phyloP scores from a whole-genome alignment of 2,797 vertebrate genomes.

The Melanotaenia boesemani region DNA sequence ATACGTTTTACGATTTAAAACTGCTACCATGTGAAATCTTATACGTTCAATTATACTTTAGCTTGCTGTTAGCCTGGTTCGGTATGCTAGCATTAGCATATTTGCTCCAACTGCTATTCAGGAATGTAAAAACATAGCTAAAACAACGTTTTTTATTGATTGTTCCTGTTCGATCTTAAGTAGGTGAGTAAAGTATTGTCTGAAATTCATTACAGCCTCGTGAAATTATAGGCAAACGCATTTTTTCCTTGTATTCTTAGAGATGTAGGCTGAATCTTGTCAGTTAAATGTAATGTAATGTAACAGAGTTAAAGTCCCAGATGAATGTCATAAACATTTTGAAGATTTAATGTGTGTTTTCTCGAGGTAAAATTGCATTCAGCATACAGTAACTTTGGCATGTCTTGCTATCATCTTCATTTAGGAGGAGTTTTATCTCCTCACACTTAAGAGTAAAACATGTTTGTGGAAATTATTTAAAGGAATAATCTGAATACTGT shows the following conservation, averaged over 20 bases:
- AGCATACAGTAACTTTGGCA: background rate
- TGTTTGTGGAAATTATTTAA: no score
- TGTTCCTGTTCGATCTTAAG: background rate
- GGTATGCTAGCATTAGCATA: background rate
- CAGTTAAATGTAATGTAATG: background rate
- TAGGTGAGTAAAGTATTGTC: slow-evolving; percentile 25
- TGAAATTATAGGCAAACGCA: no score
- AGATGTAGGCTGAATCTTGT: background rate
- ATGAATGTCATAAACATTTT: accelerated
- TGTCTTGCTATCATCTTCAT: no score
- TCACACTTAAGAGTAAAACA: no score
- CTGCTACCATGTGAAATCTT: accelerated
- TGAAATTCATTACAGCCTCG: background rate
- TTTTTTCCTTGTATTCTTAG: accelerated
- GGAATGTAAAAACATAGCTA: no score
- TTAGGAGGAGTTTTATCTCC: no score
- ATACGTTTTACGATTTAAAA: accelerated
- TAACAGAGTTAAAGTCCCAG: accelerated
- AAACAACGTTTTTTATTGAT: background rate
- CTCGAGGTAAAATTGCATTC: background rate
- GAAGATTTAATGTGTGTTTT: accelerated
- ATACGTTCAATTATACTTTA: background rate
- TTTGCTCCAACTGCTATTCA: no score
- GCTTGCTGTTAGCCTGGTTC: background rate
- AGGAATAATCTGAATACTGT: no score